Base-by-base conservation (phyloP, 2,113 vertebrate genomes). In the Heterotis niloticus region DNA sequence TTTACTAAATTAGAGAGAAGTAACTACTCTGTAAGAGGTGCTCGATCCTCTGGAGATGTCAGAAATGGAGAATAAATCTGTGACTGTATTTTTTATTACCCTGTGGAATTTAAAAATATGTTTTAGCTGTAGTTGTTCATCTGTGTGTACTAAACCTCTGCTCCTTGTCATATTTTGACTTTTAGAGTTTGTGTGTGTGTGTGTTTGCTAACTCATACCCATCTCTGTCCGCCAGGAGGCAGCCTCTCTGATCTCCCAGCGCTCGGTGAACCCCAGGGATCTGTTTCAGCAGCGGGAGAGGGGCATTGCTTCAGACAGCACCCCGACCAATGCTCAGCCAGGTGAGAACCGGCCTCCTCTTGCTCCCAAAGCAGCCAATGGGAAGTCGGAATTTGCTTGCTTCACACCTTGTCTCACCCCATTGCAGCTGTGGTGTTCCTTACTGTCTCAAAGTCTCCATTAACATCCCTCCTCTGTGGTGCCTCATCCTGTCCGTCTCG, bases 261-360 rank as follows among this genome's bases (percentile, higher is more conserved):
- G 92, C 16, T 80, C 92, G 0, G 78, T 91, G 54, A 95, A 96
- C 76, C 94, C 96, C 1, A 91, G 94, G 0, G 95, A 98, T 44
- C 84, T 97, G 64, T 98, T 99, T 87, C 92, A 84, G 79, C 93
- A 96, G 81, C 91, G 80, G 84, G 95, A 97, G 88, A 90, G 85
- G 82, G 90, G 88, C 0, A 74, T 83, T n/a, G 85, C 91, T 0
- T 83, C 56, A 1, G 83, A 79, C 0, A 1, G 70, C 0, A 72
- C 75, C 0, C 0, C 82, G 0, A 17, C 83, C 29, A 82, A 79
- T 1, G 26, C 87, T 10, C 91, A 89, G 82, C 93, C 93, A 54
- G 96, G 96, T 96, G 86, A 86, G 81, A 64, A 16, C 14, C 1
- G 12, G 14, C 18, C 34, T 18, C 64, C 26, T 64, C 23, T 28